These are phyloP conservation scores for Solenopsis fugax DNA, from an alignment of 1,140 invertebrate species.

Conservation along the genomic window DNA sequence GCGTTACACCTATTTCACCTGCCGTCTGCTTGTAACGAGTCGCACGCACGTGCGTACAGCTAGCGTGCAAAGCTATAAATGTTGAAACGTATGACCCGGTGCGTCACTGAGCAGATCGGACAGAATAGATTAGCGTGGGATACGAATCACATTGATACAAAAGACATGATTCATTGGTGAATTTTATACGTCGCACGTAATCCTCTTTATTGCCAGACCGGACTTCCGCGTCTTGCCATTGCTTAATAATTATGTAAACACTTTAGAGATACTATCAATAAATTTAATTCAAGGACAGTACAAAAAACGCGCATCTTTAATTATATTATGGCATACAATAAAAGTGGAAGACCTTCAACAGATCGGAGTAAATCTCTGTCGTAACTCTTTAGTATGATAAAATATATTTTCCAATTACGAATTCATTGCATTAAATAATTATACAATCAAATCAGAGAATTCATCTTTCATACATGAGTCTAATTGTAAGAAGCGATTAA, in stretches of 20 bases:
- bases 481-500: constrained; percentile 69
- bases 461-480: constrained; percentile 54
- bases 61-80: constrained; percentile 21
- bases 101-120: constrained; percentile 66
- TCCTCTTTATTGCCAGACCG: background rate
- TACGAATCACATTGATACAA: constrained; percentile 25
- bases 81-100: constrained; percentile 49
- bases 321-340: background rate
- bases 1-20: constrained; percentile 26
- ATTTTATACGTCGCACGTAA: constrained; percentile 25
- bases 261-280: background rate
- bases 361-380: background rate
- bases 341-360: background rate
- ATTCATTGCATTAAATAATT: constrained; percentile 17
- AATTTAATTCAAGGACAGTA: constrained; percentile 27
- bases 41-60: constrained; percentile 51
- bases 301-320: background rate
- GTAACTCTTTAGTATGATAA: background rate
- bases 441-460: constrained; percentile 36
- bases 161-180: constrained; percentile 53
- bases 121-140: constrained; percentile 61
- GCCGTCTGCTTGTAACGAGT: constrained; percentile 27
- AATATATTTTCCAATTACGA: constrained; percentile 11
- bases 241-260: background rate
- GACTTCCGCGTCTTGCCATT: background rate